Conservation (phyloP, 1,140 invertebrate genomes). For the Harpegnathos saltator region DNA sequence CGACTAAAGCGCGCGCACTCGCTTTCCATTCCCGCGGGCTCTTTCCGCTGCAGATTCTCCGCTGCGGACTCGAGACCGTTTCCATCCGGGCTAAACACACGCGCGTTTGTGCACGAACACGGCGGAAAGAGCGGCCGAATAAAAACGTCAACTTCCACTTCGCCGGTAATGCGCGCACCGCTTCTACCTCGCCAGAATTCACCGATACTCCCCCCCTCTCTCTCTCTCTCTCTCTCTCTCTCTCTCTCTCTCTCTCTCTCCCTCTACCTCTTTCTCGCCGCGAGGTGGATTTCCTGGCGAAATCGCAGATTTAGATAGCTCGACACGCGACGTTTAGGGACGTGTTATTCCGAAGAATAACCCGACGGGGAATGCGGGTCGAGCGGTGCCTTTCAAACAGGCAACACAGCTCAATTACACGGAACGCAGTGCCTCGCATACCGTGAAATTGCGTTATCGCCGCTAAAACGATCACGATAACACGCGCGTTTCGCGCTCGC, state of each 20-base stretch:
- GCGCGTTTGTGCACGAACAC: too few relatives aligned
- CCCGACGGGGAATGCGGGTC: conserved; percentile 44
- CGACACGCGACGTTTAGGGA: conserved; percentile 64
- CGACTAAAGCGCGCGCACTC: neutral
- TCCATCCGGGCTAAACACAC: neutral
- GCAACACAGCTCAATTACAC: conserved; percentile 63
- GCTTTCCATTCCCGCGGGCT: too few relatives aligned
- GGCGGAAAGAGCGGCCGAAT: neutral
- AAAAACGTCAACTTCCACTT: conserved; percentile 23
- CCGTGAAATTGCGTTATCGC: conserved; percentile 43
- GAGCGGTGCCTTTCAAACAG: conserved; percentile 48
- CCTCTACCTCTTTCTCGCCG: too few relatives aligned
- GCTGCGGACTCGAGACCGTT: neutral
- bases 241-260: too few relatives aligned
- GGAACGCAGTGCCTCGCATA: conserved; percentile 5
- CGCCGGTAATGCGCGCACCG: neutral
- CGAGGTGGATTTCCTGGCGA: neutral
- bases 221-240: too few relatives aligned
- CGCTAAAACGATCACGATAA: conserved; percentile 35
- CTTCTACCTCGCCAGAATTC: neutral
- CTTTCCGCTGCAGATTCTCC: too few relatives aligned
- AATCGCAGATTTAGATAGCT: conserved; percentile 53
- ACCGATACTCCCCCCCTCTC: neutral
- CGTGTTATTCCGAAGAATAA: conserved; percentile 58
- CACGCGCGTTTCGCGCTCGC: conserved; percentile 11